Conservation (phyloP, 2,888 invertebrate species). For the Melinopterus prodromus region DNA sequence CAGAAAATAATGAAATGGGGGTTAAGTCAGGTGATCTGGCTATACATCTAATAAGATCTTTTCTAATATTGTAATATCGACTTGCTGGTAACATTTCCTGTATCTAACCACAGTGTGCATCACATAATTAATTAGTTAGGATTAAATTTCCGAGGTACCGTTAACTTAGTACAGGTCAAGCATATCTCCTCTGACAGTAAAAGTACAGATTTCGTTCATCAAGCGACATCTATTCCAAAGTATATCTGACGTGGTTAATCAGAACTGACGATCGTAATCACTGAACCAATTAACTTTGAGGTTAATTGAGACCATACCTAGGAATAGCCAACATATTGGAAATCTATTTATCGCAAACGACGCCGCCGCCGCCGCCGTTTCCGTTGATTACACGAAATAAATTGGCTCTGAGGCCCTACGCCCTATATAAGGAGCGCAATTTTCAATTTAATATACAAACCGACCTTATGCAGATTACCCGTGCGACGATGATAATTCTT, state of each 20-base stretch:
- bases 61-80: background rate
- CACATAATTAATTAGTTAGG: background rate
- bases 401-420: background rate
- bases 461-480: background rate
- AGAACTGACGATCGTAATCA: background rate
- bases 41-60: too few species aligned
- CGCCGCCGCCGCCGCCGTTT: background rate
- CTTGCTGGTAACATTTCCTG: background rate
- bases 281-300: background rate
- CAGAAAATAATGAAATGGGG: too few species aligned
- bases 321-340: background rate
- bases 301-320: background rate
- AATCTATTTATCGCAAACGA: background rate
- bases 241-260: background rate
- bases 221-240: background rate
- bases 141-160: background rate
- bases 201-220: background rate
- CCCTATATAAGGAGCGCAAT: background rate
- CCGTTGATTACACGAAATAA: background rate
- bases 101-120: background rate
- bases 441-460: conserved; percentile 4
- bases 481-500: background rate
- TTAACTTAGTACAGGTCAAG: background rate
- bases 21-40: too few species aligned
- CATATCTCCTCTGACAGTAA: conserved; percentile 4